Conservation (phyloP, 2,113 vertebrate species). For the Alces alces region DNA sequence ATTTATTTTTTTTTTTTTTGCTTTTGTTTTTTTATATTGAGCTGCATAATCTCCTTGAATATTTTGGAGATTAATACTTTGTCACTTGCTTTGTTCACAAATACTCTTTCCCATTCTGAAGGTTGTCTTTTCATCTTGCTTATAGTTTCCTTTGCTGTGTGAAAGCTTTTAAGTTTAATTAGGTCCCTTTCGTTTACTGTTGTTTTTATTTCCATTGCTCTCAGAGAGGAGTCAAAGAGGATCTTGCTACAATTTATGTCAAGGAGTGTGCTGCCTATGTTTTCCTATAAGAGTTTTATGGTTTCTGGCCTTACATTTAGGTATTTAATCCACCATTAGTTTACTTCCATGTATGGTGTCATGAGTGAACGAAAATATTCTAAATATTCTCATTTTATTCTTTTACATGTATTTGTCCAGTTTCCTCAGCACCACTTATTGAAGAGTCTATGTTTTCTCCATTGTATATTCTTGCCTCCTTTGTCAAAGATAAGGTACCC, state of each 20-base stretch:
- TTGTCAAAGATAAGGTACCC: background rate
- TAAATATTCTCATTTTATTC: background rate
- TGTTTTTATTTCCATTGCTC: background rate
- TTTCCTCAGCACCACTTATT: background rate
- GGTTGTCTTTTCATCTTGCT: background rate
- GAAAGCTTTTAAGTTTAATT: background rate
- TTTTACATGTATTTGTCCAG: background rate
- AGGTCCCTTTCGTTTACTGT: background rate
- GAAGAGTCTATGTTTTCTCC: background rate
- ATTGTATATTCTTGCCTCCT: background rate
- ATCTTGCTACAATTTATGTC: background rate
- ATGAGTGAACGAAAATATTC: background rate
- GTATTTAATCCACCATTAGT: background rate
- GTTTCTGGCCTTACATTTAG: background rate
- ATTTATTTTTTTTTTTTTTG: background rate
- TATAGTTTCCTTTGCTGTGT: background rate
- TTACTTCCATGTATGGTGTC: background rate
- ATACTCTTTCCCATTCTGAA: background rate
- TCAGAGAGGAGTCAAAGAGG: background rate
- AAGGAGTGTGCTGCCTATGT: background rate
- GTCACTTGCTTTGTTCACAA: background rate
- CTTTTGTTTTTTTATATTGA: background rate
- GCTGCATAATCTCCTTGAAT: background rate
- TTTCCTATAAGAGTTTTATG: background rate
- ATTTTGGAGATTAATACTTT: background rate